Percentiles rank a stretch among this genome's conserved stretches.
Conservation (phyloP, 1,140 invertebrate genomes). For the Scaptomyza hsui region DNA sequence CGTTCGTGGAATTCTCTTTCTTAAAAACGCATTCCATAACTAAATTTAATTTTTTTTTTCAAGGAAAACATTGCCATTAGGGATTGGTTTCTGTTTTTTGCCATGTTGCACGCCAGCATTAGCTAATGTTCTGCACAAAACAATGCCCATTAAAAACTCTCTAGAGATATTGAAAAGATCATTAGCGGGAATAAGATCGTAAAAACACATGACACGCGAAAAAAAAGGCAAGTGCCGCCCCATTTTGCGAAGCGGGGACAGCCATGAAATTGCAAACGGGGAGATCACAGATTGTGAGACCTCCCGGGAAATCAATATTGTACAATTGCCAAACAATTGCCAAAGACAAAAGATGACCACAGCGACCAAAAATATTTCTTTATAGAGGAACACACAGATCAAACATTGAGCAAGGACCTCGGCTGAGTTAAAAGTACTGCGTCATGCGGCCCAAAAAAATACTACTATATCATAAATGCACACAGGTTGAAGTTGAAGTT, state of each 20-base stretch:
- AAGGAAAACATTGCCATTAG: conserved; percentile 17
- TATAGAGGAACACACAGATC: conserved; percentile 59
- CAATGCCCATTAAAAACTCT: conserved; percentile 32
- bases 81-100: not conserved
- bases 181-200: conserved; percentile 81
- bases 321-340: conserved; percentile 77
- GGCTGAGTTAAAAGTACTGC: conserved; percentile 58
- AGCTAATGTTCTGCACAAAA: conserved; percentile 30
- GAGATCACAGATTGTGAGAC: conserved; percentile 40
- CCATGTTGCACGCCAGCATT: conserved; percentile 21
- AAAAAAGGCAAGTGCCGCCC: conserved; percentile 68
- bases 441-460: conserved; percentile 64
- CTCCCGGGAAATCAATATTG: conserved; percentile 78
- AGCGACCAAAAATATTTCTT: conserved; percentile 43
- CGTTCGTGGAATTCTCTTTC: conserved; percentile 4
- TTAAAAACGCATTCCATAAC: not conserved
- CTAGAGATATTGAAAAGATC: conserved; percentile 63
- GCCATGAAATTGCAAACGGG: conserved; percentile 63
- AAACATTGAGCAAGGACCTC: conserved; percentile 56
- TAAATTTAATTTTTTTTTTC: conserved; percentile 33
- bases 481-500: conserved; percentile 59
- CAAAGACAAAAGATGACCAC: conserved; percentile 60
- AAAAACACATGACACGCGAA: conserved; percentile 76
- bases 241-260: conserved; percentile 44
- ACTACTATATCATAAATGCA: conserved; percentile 74